Base-by-base conservation (phyloP, 2,888 invertebrate species). In the Cryptus viduatorius region DNA sequence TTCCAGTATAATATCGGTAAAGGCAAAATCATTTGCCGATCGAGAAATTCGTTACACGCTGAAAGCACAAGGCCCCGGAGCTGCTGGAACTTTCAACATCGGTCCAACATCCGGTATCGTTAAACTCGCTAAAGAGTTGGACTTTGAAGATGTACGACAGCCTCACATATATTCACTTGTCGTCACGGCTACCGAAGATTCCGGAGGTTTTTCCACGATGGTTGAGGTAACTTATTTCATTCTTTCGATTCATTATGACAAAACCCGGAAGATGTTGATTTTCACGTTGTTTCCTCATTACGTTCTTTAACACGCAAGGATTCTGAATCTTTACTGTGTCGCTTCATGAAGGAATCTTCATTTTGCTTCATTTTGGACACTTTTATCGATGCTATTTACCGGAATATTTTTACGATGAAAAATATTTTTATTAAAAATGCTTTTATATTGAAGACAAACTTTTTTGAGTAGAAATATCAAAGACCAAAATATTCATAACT, bases 1-100 rank as follows among this genome's bases (percentile, higher is more conserved):
- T 90, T 86, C 4, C 95, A 99, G 98, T 94, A 98, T 99, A 78
- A 98, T 99, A 93, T 98, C 98, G 48, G 98, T 99, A 87, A 98
- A 98, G 94, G 99, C 99, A 3, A 98, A 98, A 94, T 98, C 99
- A 0, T 99, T 99, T 93, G 99, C 99, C 86, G 98, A 98, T 94
- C 96, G 98, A 78, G 98, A 98, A 94, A 98, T 99, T 89, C 97
- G 98, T n/a, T 99, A 98, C 94, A 98, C 98, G 0, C 94, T 99
- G 86, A 98, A 98, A 93, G 98, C 99, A 0, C 98, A 98, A 94
- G 98, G 98, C 4, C 98, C 98, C 94, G 98, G 98, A 10, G 95
- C 95, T 12, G 98, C 98, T 8, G 98, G 98, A 67, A 98, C 98
- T 10, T 99, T 99, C 94, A 98, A 98, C 94, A 98, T 99, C 91